phyloP scores from a whole-genome alignment of 2,797 vertebrate species.

The Sardinella longiceps region DNA sequence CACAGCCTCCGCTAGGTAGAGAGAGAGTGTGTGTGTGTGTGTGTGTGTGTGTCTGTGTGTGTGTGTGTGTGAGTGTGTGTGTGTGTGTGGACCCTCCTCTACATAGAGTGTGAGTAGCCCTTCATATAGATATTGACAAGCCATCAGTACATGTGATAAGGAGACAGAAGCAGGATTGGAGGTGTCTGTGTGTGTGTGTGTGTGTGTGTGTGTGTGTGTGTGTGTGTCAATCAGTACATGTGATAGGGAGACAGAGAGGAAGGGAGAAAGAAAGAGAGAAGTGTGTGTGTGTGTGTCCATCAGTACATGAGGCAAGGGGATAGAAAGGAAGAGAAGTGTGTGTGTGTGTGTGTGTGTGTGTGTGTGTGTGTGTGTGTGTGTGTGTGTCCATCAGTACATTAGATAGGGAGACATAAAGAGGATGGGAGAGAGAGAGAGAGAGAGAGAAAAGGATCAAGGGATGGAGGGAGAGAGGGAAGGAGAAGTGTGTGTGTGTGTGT shows the following conservation, averaged over 20 bases:
- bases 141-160: neutral
- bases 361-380: no score
- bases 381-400: neutral
- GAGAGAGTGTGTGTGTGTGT: conserved; percentile 46
- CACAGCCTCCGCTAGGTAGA: neutral
- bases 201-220: no score
- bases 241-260: no score
- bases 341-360: neutral
- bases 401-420: neutral
- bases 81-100: no score
- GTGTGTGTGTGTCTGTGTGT: no score
- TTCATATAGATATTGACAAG: conserved; percentile 27
- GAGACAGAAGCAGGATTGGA: no score
- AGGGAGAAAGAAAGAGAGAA: neutral
- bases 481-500: neutral
- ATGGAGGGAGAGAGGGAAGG: neutral
- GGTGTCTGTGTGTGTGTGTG: no score
- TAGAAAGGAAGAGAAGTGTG: neutral
- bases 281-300: neutral
- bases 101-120: conserved; percentile 39
- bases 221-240: no score
- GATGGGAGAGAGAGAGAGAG: conserved; percentile 7
- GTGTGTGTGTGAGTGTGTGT: no score
- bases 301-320: no score
- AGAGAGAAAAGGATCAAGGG: neutral